Conservation (phyloP, 2,888 invertebrate genomes). For the Chironomus tentans region DNA sequence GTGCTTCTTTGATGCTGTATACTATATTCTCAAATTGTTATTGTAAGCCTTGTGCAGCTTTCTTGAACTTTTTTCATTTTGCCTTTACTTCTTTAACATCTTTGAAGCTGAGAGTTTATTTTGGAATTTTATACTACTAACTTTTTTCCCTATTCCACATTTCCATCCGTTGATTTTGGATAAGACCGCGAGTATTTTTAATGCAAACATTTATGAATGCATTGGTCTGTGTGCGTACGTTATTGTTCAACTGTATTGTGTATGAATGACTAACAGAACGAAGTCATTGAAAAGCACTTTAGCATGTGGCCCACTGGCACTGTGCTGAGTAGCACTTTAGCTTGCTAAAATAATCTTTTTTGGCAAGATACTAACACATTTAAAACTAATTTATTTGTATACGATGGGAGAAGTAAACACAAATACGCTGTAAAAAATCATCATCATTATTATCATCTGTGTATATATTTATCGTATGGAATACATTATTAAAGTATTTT, state of each 20-base stretch:
- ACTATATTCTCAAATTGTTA: too few relatives aligned
- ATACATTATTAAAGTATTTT: slow-evolving; percentile 20
- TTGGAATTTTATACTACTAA: background rate
- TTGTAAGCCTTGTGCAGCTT: background rate
- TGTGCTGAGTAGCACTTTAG: background rate
- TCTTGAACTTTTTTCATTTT: background rate
- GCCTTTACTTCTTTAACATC: background rate
- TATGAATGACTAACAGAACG: too few relatives aligned
- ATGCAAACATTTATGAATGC: background rate
- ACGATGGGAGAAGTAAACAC: too few relatives aligned
- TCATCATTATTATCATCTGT: background rate
- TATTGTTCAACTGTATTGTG: too few relatives aligned
- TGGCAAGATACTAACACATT: background rate
- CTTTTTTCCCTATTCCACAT: background rate
- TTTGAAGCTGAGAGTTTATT: background rate
- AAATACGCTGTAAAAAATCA: background rate
- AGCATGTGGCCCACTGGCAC: background rate
- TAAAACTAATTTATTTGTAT: background rate
- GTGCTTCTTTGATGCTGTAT: background rate
- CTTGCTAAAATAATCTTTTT: background rate
- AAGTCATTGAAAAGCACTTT: background rate
- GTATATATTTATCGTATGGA: background rate
- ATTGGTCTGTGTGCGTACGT: background rate
- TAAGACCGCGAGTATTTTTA: background rate
- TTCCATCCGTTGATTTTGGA: background rate